These are phyloP conservation scores for Agrypnia vestita DNA, from an alignment of 1,140 invertebrate genomes.

Conservation along the genomic window DNA sequence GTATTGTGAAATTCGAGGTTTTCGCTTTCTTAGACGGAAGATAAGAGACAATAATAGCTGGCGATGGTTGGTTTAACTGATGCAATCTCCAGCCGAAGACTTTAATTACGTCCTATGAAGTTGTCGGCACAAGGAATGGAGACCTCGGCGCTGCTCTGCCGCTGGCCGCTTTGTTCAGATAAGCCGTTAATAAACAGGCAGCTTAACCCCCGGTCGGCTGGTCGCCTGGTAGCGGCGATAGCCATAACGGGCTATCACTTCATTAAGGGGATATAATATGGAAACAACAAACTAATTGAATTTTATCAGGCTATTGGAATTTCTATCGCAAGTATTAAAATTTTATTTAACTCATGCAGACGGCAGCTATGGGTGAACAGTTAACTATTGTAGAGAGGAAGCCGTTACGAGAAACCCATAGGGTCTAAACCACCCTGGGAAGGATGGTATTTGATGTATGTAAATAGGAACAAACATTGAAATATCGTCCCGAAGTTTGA, in stretches of 20 bases:
- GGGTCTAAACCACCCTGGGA: no score
- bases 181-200: conserved; percentile 9
- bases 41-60: neutral
- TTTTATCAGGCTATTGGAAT: conserved; percentile 10
- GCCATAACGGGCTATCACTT: conserved; percentile 14
- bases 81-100: neutral
- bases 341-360: no score
- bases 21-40: conserved; percentile 5
- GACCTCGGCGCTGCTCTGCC: neutral
- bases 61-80: neutral
- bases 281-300: conserved; percentile 14
- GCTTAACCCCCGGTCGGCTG: neutral
- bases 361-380: no score
- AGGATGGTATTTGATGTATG: no score
- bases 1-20: neutral
- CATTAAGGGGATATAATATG: conserved; percentile 2
- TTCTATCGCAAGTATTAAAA: neutral
- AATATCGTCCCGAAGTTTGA: no score
- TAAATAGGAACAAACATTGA: no score
- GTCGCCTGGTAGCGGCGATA: neutral
- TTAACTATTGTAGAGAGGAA: no score
- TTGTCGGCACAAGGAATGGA: conserved; percentile 7
- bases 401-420: no score
- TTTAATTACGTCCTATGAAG: conserved; percentile 23
- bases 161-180: conserved; percentile 17